A percentile compares a stretch with the other conserved stretches of the same genome.
phyloP scores from a whole-genome alignment of 1,140 invertebrate genomes.

The Drosophila nigrodunni region DNA sequence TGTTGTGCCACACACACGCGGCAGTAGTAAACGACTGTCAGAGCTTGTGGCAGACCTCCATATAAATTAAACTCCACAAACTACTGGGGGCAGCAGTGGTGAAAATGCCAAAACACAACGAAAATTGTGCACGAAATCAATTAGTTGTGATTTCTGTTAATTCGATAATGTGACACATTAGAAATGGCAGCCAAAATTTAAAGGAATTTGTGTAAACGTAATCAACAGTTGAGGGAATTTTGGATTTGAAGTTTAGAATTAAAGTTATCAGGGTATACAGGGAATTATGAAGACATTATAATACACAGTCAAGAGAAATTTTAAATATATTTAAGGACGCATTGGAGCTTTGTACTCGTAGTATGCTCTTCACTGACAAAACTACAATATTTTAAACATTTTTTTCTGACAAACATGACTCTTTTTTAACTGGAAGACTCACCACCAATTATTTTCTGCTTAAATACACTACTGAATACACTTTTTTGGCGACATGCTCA shows the following conservation, averaged over 20 bases:
- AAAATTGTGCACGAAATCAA: constrained; percentile 13
- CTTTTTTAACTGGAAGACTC: too few relatives aligned
- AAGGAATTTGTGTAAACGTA: not conserved
- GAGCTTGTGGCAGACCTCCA: constrained; percentile 12
- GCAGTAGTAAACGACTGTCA: constrained; percentile 35
- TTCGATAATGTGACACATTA: not conserved
- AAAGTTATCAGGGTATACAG: not conserved
- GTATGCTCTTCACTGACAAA: too few relatives aligned
- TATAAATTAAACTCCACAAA: constrained; percentile 10
- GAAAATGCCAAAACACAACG: constrained; percentile 9
- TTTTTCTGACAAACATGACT: too few relatives aligned
- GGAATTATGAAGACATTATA: too few relatives aligned
- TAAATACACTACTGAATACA: not conserved
- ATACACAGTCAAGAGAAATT: too few relatives aligned
- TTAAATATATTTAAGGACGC: too few relatives aligned
- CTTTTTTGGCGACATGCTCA: not conserved
- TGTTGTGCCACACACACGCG: constrained; percentile 30
- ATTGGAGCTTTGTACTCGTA: too few relatives aligned
- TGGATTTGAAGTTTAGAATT: not conserved
- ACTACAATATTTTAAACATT: too few relatives aligned
- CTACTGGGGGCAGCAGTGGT: not conserved
- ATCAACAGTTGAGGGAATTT: not conserved
- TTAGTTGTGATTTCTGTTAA: constrained; percentile 10
- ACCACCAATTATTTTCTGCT: not conserved
- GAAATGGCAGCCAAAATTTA: not conserved